These are phyloP conservation scores for Coremacera marginata DNA, from an alignment of 2,888 invertebrate species.

Conservation along the genomic window DNA sequence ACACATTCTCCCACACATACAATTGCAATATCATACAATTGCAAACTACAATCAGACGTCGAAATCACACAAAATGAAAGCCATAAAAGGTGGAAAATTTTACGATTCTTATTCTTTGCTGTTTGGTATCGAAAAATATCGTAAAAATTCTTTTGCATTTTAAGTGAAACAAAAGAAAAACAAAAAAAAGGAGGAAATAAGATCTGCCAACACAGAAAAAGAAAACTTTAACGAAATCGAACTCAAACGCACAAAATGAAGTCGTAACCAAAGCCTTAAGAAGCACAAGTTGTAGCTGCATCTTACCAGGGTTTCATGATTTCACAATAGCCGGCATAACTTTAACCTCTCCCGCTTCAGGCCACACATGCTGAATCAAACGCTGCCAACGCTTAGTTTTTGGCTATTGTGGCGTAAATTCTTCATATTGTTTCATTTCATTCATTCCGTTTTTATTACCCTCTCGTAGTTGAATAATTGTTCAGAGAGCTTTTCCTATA, in stretches of 20 bases:
- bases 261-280: neutral
- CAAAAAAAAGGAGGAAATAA: neutral
- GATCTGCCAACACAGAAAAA: neutral
- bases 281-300: neutral
- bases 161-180: neutral
- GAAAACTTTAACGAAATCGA: neutral
- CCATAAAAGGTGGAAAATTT: slow-evolving; percentile 38
- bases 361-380: neutral
- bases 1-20: neutral
- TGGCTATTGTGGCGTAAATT: slow-evolving; percentile 19
- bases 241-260: neutral
- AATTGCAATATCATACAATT: neutral
- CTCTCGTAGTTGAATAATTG: slow-evolving; percentile 25
- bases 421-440: slow-evolving; percentile 24
- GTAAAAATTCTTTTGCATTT: slow-evolving; percentile 39
- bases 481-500: neutral
- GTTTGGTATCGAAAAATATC: slow-evolving; percentile 33
- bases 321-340: neutral
- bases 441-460: slow-evolving; percentile 20
- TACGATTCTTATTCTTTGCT: slow-evolving; percentile 34
- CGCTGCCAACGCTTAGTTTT: slow-evolving; percentile 1
- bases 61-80: slow-evolving; percentile 34
- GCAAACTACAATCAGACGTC: slow-evolving; percentile 29
- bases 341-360: neutral
- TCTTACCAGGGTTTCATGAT: neutral